Conservation (phyloP, 2,888 invertebrate genomes). For the Marasmarcha lunaedactyla region DNA sequence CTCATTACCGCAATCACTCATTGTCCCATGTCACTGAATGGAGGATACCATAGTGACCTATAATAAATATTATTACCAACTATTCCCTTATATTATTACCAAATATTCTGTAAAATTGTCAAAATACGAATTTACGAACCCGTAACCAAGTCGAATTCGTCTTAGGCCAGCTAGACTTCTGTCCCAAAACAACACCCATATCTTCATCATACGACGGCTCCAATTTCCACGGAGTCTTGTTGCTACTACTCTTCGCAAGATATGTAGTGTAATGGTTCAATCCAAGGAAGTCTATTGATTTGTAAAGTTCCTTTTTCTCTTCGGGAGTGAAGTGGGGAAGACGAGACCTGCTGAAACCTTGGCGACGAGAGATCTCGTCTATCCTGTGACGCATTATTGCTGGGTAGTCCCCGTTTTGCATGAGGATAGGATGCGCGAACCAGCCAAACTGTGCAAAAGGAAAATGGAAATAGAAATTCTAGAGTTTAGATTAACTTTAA, state of each 20-base stretch:
- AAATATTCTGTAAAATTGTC: too few species aligned
- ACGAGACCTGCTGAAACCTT: conserved; percentile 71
- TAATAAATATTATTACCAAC: too few species aligned
- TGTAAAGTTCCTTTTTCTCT: conserved; percentile 71
- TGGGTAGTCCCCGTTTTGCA: conserved; percentile 74
- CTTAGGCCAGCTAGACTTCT: conserved; percentile 60
- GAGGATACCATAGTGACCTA: too few species aligned
- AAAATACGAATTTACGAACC: too few species aligned
- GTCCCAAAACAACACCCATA: conserved; percentile 32
- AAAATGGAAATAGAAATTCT: too few species aligned
- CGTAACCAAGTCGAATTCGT: conserved; percentile 60
- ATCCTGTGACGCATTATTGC: conserved; percentile 72
- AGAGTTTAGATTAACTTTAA: too few species aligned
- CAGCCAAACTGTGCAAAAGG: conserved; percentile 65
- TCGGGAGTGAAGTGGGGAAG: conserved; percentile 71
- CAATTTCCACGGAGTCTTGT: conserved; percentile 21
- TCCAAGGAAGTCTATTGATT: conserved; percentile 79
- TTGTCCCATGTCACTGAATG: too few species aligned
- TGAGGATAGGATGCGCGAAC: conserved; percentile 77
- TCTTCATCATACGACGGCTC: conserved; percentile 48
- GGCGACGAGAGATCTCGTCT: conserved; percentile 63
- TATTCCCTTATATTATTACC: too few species aligned
- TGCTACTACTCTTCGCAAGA: conserved; percentile 34
- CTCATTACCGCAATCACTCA: too few species aligned
- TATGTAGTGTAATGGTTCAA: conserved; percentile 79